Conservation (phyloP, 30 jellyfish, hydroid and myxozoan genomes). For the Nemopilema nomurai region DNA sequence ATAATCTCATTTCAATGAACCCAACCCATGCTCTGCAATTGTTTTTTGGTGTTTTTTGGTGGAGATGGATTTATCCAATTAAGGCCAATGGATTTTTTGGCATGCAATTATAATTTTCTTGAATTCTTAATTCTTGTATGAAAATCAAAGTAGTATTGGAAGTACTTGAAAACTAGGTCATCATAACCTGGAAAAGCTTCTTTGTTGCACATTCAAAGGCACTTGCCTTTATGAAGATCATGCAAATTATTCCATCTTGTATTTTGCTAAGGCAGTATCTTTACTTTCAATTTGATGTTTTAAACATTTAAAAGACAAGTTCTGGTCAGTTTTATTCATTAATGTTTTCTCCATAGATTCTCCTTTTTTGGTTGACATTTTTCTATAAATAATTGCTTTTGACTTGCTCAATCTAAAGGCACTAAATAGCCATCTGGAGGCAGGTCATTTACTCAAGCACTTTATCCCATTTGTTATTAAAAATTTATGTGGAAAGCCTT, state of each 20-base stretch:
- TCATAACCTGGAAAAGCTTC: background rate
- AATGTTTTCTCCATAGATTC: background rate
- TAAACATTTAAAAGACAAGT: background rate
- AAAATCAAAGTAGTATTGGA: no score
- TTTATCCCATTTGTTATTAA: background rate
- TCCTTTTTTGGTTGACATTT: background rate
- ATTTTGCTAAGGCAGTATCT: no score
- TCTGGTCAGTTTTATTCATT: background rate
- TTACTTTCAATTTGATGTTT: no score
- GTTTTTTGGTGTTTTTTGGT: no score
- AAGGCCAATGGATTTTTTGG: no score
- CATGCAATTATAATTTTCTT: no score
- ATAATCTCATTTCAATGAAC: no score
- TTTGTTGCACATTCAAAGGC: background rate
- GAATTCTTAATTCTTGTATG: no score
- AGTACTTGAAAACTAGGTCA: no score
- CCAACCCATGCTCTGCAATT: no score
- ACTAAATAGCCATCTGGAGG: background rate
- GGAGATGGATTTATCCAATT: no score
- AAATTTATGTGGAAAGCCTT: background rate
- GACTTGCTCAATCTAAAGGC: background rate
- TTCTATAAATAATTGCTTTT: background rate
- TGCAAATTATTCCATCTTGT: no score
- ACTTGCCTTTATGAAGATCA: background rate
- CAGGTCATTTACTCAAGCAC: background rate